Conservation (phyloP, 2,888 invertebrate species). For the Drosophila suboccidentalis region DNA sequence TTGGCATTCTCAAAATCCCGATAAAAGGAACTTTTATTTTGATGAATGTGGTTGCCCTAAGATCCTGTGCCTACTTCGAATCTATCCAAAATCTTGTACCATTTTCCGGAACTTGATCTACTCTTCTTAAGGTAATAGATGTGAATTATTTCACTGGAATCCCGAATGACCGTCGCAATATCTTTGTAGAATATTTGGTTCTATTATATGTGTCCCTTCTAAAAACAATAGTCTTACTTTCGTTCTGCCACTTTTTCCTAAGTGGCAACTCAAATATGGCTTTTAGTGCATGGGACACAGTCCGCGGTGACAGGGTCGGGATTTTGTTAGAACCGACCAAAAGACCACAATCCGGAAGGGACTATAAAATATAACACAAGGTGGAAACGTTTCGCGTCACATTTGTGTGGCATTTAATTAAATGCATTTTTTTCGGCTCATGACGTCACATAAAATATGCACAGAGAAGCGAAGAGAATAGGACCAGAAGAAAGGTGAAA, state of each 20-base stretch:
- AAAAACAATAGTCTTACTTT: background rate
- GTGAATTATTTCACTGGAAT: too few relatives aligned
- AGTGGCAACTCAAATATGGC: background rate
- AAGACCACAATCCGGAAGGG: slow-evolving; percentile 10
- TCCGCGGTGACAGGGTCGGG: background rate
- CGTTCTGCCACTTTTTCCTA: background rate
- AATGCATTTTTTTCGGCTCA: slow-evolving; percentile 59
- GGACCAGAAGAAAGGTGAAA: slow-evolving; percentile 37
- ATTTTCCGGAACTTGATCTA: too few relatives aligned
- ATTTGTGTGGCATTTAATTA: slow-evolving; percentile 80
- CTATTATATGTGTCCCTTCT: too few relatives aligned
- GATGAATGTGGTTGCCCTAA: too few relatives aligned
- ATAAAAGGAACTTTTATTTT: too few relatives aligned
- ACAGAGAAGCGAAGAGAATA: slow-evolving; percentile 8
- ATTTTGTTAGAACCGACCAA: background rate
- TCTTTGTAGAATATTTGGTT: too few relatives aligned
- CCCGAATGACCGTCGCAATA: too few relatives aligned
- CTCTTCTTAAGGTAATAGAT: too few relatives aligned
- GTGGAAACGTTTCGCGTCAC: slow-evolving; percentile 71
- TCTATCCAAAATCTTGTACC: too few relatives aligned
- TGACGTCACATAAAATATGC: slow-evolving; percentile 74
- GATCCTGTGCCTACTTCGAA: too few relatives aligned
- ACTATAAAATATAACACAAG: slow-evolving; percentile 66
- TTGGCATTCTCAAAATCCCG: too few relatives aligned
- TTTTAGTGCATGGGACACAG: slow-evolving; percentile 2